Conservation (phyloP, 2,113 vertebrate genomes). For the Lasiurus cinereus region DNA sequence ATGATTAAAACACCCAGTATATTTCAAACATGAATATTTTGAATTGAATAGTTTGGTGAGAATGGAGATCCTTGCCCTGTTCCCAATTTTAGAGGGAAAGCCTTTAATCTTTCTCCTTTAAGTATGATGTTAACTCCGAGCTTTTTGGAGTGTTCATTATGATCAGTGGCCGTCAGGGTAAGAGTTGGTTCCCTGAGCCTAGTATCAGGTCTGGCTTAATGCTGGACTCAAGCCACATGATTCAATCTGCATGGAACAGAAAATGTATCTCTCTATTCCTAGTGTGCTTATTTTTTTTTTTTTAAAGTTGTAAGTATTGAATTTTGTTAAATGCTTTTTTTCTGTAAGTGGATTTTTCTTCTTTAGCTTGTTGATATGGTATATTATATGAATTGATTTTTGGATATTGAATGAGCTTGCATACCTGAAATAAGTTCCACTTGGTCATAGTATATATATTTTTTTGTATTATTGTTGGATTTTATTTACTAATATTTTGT, state of each 20-base stretch:
- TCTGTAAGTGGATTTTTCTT: not conserved
- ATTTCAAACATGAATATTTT: not conserved
- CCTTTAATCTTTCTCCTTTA: not conserved
- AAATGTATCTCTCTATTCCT: not conserved
- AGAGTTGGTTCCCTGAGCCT: not conserved
- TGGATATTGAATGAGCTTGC: not conserved
- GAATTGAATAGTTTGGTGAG: constrained; percentile 6
- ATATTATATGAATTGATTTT: not conserved
- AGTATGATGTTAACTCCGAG: not conserved
- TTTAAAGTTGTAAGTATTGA: not conserved
- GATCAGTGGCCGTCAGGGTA: not conserved
- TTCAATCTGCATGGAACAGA: not conserved
- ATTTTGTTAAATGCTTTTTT: constrained; percentile 33
- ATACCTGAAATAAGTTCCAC: not conserved
- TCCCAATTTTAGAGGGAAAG: not conserved
- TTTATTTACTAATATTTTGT: not conserved
- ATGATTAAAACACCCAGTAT: not conserved
- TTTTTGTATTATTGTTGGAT: not conserved
- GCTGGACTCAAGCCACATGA: not conserved
- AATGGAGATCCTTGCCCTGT: not conserved
- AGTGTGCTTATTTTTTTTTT: not conserved
- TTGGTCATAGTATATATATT: not conserved
- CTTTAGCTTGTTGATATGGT: not conserved
- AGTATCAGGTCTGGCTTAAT: not conserved
- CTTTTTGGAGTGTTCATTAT: not conserved